phyloP scores from a whole-genome alignment of 2,113 vertebrate species.

The Seriola rivoliana region DNA sequence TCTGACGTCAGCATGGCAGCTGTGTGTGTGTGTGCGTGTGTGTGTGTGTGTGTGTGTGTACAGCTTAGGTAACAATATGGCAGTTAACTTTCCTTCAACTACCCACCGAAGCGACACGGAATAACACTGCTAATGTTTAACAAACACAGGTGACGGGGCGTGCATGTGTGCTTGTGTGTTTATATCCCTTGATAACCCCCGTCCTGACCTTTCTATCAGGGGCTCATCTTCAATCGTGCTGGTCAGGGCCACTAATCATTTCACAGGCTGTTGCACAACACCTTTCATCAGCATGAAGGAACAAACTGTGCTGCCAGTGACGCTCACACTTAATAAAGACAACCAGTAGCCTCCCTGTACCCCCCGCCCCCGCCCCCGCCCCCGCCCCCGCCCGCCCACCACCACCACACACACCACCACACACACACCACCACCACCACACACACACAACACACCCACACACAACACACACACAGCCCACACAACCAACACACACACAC shows the following conservation, averaged over 20 bases:
- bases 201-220: slow-evolving; percentile 43
- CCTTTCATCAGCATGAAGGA: slow-evolving; percentile 53
- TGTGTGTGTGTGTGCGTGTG: slow-evolving; percentile 36
- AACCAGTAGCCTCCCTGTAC: slow-evolving; percentile 16
- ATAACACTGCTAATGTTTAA: slow-evolving; percentile 58
- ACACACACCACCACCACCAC: not conserved
- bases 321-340: slow-evolving; percentile 41
- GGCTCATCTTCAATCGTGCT: slow-evolving; percentile 51
- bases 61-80: slow-evolving; percentile 20
- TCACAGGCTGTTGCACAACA: slow-evolving; percentile 69
- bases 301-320: slow-evolving; percentile 66
- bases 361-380: not conserved
- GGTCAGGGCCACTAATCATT: slow-evolving; percentile 57
- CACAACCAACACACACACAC: slow-evolving; percentile 6
- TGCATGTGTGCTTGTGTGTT: slow-evolving; percentile 14
- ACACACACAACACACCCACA: slow-evolving; percentile 1
- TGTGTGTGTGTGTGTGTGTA: slow-evolving; percentile 30
- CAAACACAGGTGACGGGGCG: slow-evolving; percentile 55
- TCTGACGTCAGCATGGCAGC: slow-evolving; percentile 39
- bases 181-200: slow-evolving; percentile 53
- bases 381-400: no score
- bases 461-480: slow-evolving; percentile 6
- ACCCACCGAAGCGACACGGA: slow-evolving; percentile 29
- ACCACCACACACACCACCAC: not conserved
- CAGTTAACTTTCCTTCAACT: slow-evolving; percentile 52